Base-by-base conservation (phyloP, 1,140 invertebrate genomes). In the Leptopilina clavipes region DNA sequence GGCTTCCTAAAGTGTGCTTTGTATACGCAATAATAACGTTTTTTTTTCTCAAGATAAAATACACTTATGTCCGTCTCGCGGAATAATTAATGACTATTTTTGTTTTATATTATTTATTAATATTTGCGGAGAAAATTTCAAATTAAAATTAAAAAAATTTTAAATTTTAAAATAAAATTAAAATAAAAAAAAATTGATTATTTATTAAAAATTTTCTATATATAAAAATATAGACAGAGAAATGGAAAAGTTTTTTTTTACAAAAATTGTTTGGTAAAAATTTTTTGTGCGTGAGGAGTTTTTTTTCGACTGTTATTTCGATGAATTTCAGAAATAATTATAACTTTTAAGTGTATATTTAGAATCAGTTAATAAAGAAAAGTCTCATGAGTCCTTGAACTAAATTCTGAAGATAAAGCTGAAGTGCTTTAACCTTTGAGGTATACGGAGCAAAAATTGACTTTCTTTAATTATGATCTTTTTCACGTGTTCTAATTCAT, bases 1-100 rank as follows among this genome's bases (percentile, higher is more conserved):
- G 80, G 80, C 74, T 75, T n/a, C 25, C 1, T 18, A 72, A 71
- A 44, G 59, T 17, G 12, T 65, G 19, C 56, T 31, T 31, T n/a
- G 12, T 65, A 18, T 31, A 14, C 25, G 25, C 59, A n/a, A 31
- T 31, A 65, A n/a, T n/a, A 8, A 65, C 2, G 12, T 54, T 54
- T 18, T 19, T 19, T 0, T 0, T 10, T n/a, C n/a, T n/a, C n/a
- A n/a, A 54, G n/a, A 54, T 17, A 18, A 54, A 0, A 19, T 7
- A 10, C 11, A 8, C 9, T 7, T 17, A 54, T 22, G 14, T 37
- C 11, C 10, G 6, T 31, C 14, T 31, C 37, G 17, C 5, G n/a
- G 6, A 52, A 17, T 17, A 52, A 52, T 52, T 52, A 52, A 52
- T 52, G 5, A 52, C 5, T 52, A 52, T 17, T 52, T 52, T n/a